Evolutionary conservation across 2,113 vertebrate species (phyloP).

Genomic region (Astur gentilis): DNA sequence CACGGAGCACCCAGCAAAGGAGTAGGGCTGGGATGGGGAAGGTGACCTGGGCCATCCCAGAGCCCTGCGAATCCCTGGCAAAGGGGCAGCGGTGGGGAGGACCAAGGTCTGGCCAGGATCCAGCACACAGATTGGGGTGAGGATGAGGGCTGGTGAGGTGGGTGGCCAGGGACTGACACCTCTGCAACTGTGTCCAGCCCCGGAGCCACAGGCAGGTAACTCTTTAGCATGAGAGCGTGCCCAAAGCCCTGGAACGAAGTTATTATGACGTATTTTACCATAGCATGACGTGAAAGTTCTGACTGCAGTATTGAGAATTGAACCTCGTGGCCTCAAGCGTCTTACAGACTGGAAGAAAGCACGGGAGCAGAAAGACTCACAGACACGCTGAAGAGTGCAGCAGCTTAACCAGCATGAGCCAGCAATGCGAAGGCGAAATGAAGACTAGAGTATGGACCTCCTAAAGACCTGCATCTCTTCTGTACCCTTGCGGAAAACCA

Average conservation of each 20-base stretch:
- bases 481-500: background rate
- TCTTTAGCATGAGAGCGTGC: background rate
- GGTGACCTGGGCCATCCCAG: background rate
- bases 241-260: background rate
- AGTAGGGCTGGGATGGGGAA: background rate
- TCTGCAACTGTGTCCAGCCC: background rate
- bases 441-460: background rate
- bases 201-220: background rate
- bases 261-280: background rate
- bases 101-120: background rate
- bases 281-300: background rate
- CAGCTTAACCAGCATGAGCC: background rate
- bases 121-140: background rate
- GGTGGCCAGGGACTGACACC: background rate
- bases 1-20: background rate
- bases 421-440: background rate
- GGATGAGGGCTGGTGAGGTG: background rate
- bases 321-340: background rate
- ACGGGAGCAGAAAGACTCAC: background rate
- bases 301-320: background rate
- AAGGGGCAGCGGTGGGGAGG: background rate
- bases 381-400: rapidly evolving
- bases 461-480: background rate
- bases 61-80: rapidly evolving
- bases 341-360: background rate